phyloP scores from a whole-genome alignment of 2,797 vertebrate genomes.

The Ctenopoma kingsleyae region DNA sequence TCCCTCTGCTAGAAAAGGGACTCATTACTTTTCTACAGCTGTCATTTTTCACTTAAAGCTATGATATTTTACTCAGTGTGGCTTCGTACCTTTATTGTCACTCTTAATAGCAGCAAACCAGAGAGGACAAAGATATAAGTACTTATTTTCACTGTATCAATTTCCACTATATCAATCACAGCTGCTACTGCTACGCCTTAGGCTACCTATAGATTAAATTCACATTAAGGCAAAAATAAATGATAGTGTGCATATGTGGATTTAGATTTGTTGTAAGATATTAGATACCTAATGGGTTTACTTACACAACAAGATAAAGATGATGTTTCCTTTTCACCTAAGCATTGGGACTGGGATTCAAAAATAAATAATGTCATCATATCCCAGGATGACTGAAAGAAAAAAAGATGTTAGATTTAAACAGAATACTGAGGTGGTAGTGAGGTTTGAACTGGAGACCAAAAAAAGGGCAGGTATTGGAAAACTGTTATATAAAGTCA shows the following conservation, averaged over 20 bases:
- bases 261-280: background rate
- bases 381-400: conserved; percentile 24
- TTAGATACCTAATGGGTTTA: background rate
- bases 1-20: conserved; percentile 11
- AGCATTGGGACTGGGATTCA: conserved; percentile 16
- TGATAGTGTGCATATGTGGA: background rate
- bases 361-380: conserved; percentile 41
- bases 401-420: conserved; percentile 41
- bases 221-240: background rate
- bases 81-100: conserved; percentile 4
- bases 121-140: conserved; percentile 6
- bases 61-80: conserved; percentile 4
- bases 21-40: conserved; percentile 47
- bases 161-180: background rate
- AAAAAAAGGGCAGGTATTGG: conserved; percentile 20
- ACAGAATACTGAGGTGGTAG: conserved; percentile 29
- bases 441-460: conserved; percentile 26
- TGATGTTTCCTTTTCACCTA: conserved; percentile 1
- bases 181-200: conserved; percentile 2
- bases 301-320: too few relatives aligned
- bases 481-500: conserved; percentile 34
- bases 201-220: conserved; percentile 4
- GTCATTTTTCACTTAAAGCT: conserved; percentile 25
- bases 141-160: background rate
- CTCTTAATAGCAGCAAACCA: conserved; percentile 19